A percentile compares a stretch with the other conserved stretches of the same genome.
These are phyloP conservation scores for Villa cingulata DNA, from an alignment of 2,888 invertebrate genomes.

Conservation along the genomic window DNA sequence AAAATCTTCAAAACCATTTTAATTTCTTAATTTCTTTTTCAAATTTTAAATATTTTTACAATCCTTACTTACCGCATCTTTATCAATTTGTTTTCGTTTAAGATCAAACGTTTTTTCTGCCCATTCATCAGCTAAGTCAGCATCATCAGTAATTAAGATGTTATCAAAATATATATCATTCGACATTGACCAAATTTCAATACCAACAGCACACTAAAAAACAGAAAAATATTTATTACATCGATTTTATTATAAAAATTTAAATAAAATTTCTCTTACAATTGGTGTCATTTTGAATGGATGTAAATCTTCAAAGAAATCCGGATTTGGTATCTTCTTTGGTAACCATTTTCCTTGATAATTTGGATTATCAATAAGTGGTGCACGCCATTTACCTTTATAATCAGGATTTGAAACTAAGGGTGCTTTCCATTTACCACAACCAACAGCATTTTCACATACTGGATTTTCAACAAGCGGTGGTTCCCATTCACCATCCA, in stretches of 20 bases:
- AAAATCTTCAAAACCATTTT: neutral
- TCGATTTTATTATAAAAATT: neutral
- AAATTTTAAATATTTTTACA: neutral
- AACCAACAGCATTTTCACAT: constrained; percentile 68
- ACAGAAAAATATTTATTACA: constrained; percentile 9
- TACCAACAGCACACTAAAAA: constrained; percentile 74
- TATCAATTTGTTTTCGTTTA: constrained; percentile 67
- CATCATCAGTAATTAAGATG: constrained; percentile 77
- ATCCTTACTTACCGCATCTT: constrained; percentile 62
- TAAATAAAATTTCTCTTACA: constrained; percentile 44
- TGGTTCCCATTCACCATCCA: constrained; percentile 98
- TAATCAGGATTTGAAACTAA: constrained; percentile 77
- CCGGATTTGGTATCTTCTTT: constrained; percentile 75
- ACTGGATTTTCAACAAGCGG: constrained; percentile 81
- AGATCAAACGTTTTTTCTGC: constrained; percentile 71
- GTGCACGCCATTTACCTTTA: constrained; percentile 87
- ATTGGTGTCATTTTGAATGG: constrained; percentile 86
- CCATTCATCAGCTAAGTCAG: constrained; percentile 60
- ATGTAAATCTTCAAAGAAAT: constrained; percentile 78
- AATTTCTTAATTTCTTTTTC: too few relatives aligned
- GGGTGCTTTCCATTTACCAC: constrained; percentile 82
- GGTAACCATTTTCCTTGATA: constrained; percentile 94
- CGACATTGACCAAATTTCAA: constrained; percentile 99
- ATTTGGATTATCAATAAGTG: constrained; percentile 80
- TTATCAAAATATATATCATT: constrained; percentile 91